A percentile compares a stretch with the other conserved stretches of the same genome.
Evolutionary conservation across 2,113 vertebrate genomes (phyloP).

Genomic region (Clarias gariepinus): DNA sequence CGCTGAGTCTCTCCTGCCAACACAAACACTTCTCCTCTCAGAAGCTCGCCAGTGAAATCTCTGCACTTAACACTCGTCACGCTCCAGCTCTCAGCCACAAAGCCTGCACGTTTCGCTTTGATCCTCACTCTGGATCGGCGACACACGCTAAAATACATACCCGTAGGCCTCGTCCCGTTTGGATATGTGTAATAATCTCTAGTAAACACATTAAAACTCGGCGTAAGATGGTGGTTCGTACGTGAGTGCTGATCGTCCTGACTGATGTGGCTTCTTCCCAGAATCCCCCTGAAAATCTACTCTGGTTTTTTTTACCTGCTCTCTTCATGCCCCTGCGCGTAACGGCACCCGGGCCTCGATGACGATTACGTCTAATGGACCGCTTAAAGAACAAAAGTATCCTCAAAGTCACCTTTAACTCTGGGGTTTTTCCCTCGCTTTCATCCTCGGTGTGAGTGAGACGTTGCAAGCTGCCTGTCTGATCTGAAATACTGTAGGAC

Average conservation of each 20-base stretch:
- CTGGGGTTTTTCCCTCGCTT: constrained; percentile 38
- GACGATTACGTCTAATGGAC: constrained; percentile 72
- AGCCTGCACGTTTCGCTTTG: constrained; percentile 16
- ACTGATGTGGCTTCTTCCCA: constrained; percentile 67
- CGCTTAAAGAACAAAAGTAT: constrained; percentile 61
- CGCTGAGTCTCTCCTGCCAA: constrained; percentile 10
- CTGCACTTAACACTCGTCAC: constrained; percentile 31
- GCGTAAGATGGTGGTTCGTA: not conserved
- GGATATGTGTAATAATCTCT: not conserved
- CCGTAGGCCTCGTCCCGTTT: not conserved
- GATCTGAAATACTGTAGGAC: not conserved
- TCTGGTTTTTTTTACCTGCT: constrained; percentile 53
- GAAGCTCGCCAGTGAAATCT: constrained; percentile 36
- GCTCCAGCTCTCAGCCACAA: constrained; percentile 34
- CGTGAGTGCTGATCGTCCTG: constrained; percentile 54
- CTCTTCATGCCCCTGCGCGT: constrained; percentile 70
- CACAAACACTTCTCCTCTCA: constrained; percentile 40
- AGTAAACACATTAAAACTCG: constrained; percentile 32
- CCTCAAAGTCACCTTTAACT: constrained; percentile 55
- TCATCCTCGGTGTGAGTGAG: constrained; percentile 26
- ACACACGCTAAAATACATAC: constrained; percentile 18
- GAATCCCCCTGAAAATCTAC: constrained; percentile 64
- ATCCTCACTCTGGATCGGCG: constrained; percentile 35
- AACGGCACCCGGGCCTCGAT: constrained; percentile 68
- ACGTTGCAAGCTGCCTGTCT: not conserved